Evolutionary conservation across 2,797 vertebrate genomes (phyloP).

Genomic region (Oophaga sylvatica): DNA sequence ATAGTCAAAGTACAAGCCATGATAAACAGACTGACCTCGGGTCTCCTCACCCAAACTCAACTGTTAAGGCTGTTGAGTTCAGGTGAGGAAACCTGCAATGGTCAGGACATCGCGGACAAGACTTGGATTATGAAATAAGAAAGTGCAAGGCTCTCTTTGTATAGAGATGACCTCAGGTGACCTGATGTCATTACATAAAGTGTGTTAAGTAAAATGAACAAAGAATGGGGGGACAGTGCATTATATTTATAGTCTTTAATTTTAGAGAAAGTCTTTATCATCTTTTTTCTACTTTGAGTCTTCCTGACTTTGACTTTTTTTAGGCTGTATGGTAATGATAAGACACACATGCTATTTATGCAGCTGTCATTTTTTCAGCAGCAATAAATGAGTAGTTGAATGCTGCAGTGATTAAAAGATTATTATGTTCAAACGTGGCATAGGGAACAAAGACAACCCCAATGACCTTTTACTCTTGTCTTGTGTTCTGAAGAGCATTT

Average conservation of each 20-base stretch:
- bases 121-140: no score
- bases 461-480: conserved; percentile 20
- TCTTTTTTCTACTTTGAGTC: neutral
- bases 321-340: neutral
- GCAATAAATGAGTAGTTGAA: conserved; percentile 12
- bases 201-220: no score
- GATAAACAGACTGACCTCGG: no score
- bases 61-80: no score
- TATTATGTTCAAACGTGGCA: conserved; percentile 17
- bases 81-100: no score
- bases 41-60: no score
- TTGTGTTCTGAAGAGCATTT: neutral
- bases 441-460: neutral
- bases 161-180: neutral
- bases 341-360: neutral
- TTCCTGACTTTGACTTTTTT: neutral
- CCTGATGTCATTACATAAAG: neutral
- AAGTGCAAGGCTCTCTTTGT: no score
- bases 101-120: no score
- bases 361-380: conserved; percentile 13
- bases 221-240: no score
- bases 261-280: neutral
- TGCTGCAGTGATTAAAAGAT: conserved; percentile 23
- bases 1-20: no score
- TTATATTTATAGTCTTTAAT: no score